These are phyloP conservation scores for Myotis yumanensis DNA, from an alignment of 2,113 vertebrate species.

Conservation along the genomic window DNA sequence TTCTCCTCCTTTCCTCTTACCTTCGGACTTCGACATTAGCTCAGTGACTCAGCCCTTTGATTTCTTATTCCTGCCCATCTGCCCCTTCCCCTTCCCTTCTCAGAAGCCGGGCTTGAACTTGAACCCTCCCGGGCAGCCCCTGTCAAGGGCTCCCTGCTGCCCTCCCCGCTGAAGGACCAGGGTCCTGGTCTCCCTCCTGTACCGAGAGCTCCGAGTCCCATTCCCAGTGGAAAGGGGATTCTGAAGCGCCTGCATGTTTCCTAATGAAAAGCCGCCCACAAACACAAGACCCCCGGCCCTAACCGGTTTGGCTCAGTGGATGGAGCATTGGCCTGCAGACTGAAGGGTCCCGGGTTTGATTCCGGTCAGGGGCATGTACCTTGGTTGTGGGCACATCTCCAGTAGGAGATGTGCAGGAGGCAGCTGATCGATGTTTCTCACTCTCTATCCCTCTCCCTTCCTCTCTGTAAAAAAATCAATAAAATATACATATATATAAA, in stretches of 20 bases:
- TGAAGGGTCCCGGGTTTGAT: too few species aligned
- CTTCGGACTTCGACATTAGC: slow-evolving; percentile 51
- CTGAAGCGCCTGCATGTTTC: neutral
- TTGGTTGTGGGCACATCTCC: too few species aligned
- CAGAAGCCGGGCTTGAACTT: neutral
- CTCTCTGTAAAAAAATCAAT: too few species aligned
- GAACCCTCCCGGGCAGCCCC: neutral
- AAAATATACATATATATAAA: too few species aligned
- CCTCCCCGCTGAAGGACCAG: accelerated
- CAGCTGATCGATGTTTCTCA: too few species aligned
- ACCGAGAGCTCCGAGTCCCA: neutral
- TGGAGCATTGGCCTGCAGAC: too few species aligned
- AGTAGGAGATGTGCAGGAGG: too few species aligned
- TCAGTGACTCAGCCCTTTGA: slow-evolving; percentile 61
- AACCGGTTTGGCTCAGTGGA: too few species aligned
- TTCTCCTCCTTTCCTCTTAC: neutral
- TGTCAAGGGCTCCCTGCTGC: neutral
- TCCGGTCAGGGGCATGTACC: too few species aligned
- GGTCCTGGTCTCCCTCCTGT: neutral
- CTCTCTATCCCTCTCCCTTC: too few species aligned
- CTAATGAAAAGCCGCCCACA: neutral
- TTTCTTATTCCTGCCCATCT: slow-evolving; percentile 13
- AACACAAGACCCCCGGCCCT: neutral
- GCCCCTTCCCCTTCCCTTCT: neutral
- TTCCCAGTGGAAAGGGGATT: neutral